Conservation (phyloP, 1,140 invertebrate species). For the Sweltsa coloradensis region DNA sequence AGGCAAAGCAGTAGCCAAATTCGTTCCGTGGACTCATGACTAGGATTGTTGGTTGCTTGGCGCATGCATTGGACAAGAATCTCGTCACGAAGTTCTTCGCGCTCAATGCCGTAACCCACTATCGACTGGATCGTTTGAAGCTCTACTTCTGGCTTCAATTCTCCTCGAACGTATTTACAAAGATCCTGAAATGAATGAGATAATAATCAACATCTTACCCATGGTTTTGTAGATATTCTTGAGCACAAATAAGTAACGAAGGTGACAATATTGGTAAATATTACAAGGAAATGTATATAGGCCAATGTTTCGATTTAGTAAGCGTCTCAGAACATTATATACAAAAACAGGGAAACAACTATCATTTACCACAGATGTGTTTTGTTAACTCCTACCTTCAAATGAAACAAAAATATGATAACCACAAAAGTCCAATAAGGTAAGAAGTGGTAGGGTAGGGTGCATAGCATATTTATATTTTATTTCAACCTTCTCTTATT, state of each 20-base stretch:
- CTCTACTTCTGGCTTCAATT: constrained; percentile 71
- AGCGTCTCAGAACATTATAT: too few species aligned
- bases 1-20: constrained; percentile 84
- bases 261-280: neutral
- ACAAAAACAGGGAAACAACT: too few species aligned
- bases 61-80: constrained; percentile 80
- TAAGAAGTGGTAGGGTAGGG: too few species aligned
- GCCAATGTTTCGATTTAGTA: neutral
- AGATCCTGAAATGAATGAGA: constrained; percentile 49
- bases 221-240: too few species aligned
- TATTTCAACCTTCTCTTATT: too few species aligned
- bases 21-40: constrained; percentile 60
- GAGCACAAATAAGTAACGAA: too few species aligned
- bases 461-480: too few species aligned
- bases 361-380: too few species aligned
- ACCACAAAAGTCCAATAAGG: too few species aligned
- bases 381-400: too few species aligned
- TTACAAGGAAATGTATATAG: neutral
- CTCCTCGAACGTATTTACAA: constrained; percentile 74
- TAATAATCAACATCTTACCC: too few species aligned
- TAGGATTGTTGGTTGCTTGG: constrained; percentile 76
- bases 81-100: constrained; percentile 81
- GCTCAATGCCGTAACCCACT: constrained; percentile 72
- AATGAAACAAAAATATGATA: too few species aligned
- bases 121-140: constrained; percentile 71